These are phyloP conservation scores for Sylvilagus floridanus DNA, from an alignment of 2,797 vertebrate species.

Conservation along the genomic window DNA sequence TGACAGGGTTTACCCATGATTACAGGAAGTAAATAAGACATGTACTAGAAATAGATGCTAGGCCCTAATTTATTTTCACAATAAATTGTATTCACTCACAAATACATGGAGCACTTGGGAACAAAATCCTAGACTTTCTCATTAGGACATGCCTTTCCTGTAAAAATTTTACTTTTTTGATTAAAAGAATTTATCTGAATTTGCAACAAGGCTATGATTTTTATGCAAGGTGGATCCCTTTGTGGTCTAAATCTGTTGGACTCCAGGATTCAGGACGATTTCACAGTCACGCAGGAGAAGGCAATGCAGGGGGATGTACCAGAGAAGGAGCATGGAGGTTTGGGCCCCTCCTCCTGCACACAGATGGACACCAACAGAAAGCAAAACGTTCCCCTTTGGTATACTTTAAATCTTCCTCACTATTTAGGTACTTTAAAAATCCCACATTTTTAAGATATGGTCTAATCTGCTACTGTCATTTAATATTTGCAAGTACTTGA, in stretches of 20 bases:
- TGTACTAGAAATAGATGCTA: not conserved
- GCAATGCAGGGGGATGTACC: not conserved
- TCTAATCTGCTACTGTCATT: not conserved
- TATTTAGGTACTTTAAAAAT: not conserved
- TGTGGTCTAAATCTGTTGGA: not conserved
- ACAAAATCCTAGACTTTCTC: not conserved
- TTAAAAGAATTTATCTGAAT: not conserved
- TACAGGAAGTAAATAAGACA: not conserved
- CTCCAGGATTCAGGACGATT: not conserved
- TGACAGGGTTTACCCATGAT: too few species aligned
- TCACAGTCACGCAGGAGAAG: not conserved
- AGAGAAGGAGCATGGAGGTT: too few species aligned
- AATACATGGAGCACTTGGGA: not conserved
- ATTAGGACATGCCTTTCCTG: not conserved
- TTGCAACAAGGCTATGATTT: not conserved
- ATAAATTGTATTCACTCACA: not conserved
- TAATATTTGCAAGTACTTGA: not conserved
- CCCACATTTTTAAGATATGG: not conserved
- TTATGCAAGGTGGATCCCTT: not conserved
- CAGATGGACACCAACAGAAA: not conserved
- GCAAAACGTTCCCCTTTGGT: not conserved
- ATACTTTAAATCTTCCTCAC: constrained; percentile 1
- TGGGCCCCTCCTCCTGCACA: not conserved
- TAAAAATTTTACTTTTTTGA: not conserved
- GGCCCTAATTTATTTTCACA: not conserved